A percentile compares a stretch with the other conserved stretches of the same genome.
phyloP scores from a whole-genome alignment of 23 tunicate species.

The Halocynthia aurantium region DNA sequence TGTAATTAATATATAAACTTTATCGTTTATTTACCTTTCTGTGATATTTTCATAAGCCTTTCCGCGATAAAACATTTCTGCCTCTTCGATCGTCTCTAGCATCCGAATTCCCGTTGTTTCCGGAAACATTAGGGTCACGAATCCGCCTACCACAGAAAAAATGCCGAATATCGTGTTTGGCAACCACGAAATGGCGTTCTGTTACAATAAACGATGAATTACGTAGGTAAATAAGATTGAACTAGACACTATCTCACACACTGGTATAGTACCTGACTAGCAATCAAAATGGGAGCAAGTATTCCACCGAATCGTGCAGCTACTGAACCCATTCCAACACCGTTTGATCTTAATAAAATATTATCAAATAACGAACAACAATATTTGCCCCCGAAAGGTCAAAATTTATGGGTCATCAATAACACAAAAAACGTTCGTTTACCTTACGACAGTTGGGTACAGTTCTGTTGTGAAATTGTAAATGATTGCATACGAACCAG shows the following conservation, averaged over 20 bases:
- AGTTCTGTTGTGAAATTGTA: conserved; percentile 44
- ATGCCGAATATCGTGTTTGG: conserved; percentile 63
- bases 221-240: no score
- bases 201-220: no score
- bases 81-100: conserved; percentile 73
- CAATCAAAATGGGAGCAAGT: conserved; percentile 31
- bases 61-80: conserved; percentile 59
- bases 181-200: conserved; percentile 35
- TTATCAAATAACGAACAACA: not conserved
- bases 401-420: no score
- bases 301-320: conserved; percentile 48
- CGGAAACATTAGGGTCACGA: conserved; percentile 31
- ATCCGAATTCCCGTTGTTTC: conserved; percentile 56
- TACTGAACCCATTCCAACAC: conserved; percentile 38
- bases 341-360: conserved; percentile 39
- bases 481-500: conserved; percentile 38
- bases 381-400: no score
- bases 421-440: not conserved
- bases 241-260: no score
- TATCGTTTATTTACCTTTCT: no score
- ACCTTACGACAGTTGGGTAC: conserved; percentile 52
- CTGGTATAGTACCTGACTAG: not conserved
- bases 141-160: conserved; percentile 30
- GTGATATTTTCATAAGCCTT: no score
- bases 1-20: no score